Evolutionary conservation across 2,797 vertebrate species (phyloP), one percentile per base, ranked within the genome.

Genomic region (Myotis vivesi): DNA sequence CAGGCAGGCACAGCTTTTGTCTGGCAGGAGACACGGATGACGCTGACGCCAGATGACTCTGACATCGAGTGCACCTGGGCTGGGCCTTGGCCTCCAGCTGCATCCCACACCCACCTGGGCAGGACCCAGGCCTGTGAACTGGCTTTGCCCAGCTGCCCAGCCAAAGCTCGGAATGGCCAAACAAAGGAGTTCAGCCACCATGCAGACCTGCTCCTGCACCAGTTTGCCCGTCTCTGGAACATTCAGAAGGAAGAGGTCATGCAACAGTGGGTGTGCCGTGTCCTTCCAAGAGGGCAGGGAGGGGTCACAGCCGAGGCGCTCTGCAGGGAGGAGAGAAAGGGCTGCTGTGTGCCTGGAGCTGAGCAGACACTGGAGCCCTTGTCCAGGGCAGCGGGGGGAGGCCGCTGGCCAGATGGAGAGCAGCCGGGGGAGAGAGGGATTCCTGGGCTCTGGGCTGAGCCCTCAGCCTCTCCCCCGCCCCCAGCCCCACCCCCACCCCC

Each of bases 351-450:
- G 84, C 96, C 97, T 95, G 93, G n/a, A 97, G 91, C 79, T 7
- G 83, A 80, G 59, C 83, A 98, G 96, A 98, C 98, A 98, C 97
- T 98, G 38, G 7, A 66, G 89, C 96, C 97, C 98, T 98, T 98
- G 98, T 98, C 95, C 0, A 0, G 59, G 85, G 87, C 92, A 46
- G 97, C 33, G 68, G 93, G 82, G 82, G 97, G 95, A 83, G 91
- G 96, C 94, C 33, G 57, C 85, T 16, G 83, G 88, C 94, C 96
- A 96, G 94, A 97, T 96, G 95, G 86, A 94, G 89, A 89, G 84
- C 71, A 49, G 95, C 59, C 0, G 38, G 64, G 64, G 41, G 44
- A 23, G 80, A 62, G 83, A 69, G 72, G 85, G 85, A 49, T 44
- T 89, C 80, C 64, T 25, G 76, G 83, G 76, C 89, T 15, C 64